phyloP scores from a whole-genome alignment of 1,140 invertebrate species.

The Lepidurus arcticus region DNA sequence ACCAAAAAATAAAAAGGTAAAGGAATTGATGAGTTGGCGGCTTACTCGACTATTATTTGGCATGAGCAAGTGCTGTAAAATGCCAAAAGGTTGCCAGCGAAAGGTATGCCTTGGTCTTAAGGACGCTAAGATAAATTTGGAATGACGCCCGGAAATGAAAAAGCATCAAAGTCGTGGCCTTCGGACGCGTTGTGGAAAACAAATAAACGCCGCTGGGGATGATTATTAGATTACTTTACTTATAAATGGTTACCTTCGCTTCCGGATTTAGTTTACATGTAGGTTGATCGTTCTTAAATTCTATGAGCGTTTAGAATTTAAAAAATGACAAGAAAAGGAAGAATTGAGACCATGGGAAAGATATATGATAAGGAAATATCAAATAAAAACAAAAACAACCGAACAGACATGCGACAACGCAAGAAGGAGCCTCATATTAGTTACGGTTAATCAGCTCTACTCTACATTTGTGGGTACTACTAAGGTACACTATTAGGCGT shows the following conservation, averaged over 20 bases:
- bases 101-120: background rate
- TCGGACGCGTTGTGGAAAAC: conserved; percentile 8
- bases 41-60: background rate
- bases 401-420: too few relatives aligned
- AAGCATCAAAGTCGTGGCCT: background rate
- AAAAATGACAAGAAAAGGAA: too few relatives aligned
- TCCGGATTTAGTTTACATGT: background rate
- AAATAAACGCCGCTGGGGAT: conserved; percentile 7
- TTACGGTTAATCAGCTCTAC: too few relatives aligned
- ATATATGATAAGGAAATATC: too few relatives aligned
- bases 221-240: background rate
- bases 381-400: too few relatives aligned
- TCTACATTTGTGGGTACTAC: too few relatives aligned
- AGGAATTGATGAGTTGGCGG: conserved; percentile 14
- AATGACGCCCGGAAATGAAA: background rate
- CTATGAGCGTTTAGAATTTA: too few relatives aligned
- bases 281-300: background rate
- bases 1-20: background rate
- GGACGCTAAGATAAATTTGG: conserved; percentile 3
- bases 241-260: background rate
- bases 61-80: background rate
- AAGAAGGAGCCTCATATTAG: too few relatives aligned
- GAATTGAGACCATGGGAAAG: too few relatives aligned
- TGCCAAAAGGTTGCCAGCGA: background rate
- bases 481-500: too few relatives aligned